Base-by-base conservation (phyloP, 2,113 vertebrate genomes). In the Lepus timidus region DNA sequence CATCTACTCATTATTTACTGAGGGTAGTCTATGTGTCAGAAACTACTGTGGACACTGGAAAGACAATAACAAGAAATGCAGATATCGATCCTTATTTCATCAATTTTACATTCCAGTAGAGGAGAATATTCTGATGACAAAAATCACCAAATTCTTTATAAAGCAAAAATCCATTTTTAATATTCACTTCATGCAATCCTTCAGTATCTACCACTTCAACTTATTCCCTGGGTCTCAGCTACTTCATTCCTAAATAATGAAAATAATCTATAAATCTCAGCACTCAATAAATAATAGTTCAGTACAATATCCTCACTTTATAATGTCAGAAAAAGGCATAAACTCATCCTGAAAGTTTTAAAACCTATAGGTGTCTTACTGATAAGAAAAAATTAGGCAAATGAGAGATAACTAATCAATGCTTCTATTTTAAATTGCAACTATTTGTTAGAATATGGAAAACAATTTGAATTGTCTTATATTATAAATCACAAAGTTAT, bases 231-330 rank as follows among this genome's bases (percentile, higher is more conserved):
- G 70, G 14, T 52, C 25, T 79, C 80, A 39, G 1, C 61, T 85
- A 65, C 6, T 49, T 95, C 8, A 70, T 58, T 93, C 81, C 80
- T 31, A 92, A 94, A 85, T 79, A 95, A 55, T 29, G 6, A 85
- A 85, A 85, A 55, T 33, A 51, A n/a, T 75, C 73, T 83, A 44
- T 58, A 22, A 87, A 71, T 58, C 16, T 88, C 67, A 52, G 58
- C 22, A 90, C 27, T 76, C 7, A 95, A 65, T 76, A 89, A 70
- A 76, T 49, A 89, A 80, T n/a, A 51, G 51, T 71, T 87, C 88
- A 22, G n/a, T 17, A 4, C 31, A 71, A 95, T 33, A n/a, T 25
- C 67, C 31, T 86, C n/a, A 71, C 76, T 82, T 90, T 94, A 81
- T 2, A 27, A 95, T 52, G 17, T 85, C 33, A 90, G 20, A 22